phyloP scores from a whole-genome alignment of 2,797 vertebrate genomes.

The Onychomys torridus region DNA sequence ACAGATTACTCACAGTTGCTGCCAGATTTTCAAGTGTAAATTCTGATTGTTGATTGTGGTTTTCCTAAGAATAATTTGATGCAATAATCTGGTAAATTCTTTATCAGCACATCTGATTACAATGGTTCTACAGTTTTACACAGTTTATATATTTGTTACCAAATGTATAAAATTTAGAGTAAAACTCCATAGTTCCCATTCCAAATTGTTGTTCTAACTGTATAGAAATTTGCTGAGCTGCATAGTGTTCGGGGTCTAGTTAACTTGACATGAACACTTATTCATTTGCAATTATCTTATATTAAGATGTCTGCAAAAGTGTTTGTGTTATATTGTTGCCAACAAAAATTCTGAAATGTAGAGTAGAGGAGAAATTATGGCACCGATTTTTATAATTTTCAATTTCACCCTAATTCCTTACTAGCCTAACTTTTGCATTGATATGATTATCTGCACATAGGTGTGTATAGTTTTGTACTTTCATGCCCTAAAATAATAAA shows the following conservation, averaged over 20 bases:
- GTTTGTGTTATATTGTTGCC: neutral
- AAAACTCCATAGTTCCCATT: neutral
- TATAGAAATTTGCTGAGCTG: neutral
- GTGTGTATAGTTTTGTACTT: neutral
- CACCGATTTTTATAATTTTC: neutral
- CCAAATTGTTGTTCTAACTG: neutral
- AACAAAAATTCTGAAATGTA: neutral
- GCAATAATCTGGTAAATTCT: neutral
- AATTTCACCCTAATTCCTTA: neutral
- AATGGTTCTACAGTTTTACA: neutral
- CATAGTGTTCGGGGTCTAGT: neutral
- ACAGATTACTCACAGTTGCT: neutral
- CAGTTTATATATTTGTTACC: neutral
- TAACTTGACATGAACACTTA: neutral
- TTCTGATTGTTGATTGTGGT: neutral
- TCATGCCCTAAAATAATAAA: neutral
- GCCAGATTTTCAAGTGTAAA: neutral
- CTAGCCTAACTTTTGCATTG: neutral
- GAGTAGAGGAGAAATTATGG: neutral
- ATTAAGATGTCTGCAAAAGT: neutral
- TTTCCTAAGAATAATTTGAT: slow-evolving; percentile 7
- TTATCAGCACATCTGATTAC: neutral
- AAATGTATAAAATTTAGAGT: neutral
- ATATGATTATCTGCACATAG: neutral
- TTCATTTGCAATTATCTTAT: neutral